Conservation (phyloP, 2,113 vertebrate species). For the Lycocorax pyrrhopterus region DNA sequence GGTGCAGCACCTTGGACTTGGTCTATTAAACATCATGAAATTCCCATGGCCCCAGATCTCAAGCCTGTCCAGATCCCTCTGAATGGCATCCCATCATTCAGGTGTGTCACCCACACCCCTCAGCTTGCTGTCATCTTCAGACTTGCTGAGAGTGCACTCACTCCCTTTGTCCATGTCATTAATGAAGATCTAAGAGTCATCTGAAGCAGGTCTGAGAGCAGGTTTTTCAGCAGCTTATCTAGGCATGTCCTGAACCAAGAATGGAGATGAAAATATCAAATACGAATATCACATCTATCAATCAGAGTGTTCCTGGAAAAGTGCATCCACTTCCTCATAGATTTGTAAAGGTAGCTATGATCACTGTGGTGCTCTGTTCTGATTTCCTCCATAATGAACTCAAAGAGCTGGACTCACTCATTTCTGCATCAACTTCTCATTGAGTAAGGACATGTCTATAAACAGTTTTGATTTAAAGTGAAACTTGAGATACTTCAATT, state of each 20-base stretch:
- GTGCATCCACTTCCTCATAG: fast-evolving
- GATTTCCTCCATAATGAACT: neutral
- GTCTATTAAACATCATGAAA: neutral
- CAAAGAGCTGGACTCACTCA: neutral
- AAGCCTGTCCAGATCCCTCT: neutral
- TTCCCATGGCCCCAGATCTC: too few species aligned
- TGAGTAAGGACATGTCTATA: neutral
- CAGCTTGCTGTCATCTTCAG: neutral
- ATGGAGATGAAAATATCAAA: neutral
- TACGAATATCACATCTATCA: neutral
- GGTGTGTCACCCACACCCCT: neutral
- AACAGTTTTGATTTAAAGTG: neutral
- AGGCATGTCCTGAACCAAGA: neutral
- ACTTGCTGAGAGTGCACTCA: neutral
- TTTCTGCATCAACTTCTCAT: neutral
- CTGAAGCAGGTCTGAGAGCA: neutral
- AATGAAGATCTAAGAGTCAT: neutral
- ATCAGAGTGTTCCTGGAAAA: neutral
- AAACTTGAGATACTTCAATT: neutral
- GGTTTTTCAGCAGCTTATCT: neutral
- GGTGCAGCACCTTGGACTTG: neutral
- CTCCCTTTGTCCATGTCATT: neutral
- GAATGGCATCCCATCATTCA: neutral
- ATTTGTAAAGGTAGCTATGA: neutral
- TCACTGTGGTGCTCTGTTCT: neutral